Evolutionary conservation across 2,888 invertebrate species (phyloP).

Genomic region (Eupsilia transversa): DNA sequence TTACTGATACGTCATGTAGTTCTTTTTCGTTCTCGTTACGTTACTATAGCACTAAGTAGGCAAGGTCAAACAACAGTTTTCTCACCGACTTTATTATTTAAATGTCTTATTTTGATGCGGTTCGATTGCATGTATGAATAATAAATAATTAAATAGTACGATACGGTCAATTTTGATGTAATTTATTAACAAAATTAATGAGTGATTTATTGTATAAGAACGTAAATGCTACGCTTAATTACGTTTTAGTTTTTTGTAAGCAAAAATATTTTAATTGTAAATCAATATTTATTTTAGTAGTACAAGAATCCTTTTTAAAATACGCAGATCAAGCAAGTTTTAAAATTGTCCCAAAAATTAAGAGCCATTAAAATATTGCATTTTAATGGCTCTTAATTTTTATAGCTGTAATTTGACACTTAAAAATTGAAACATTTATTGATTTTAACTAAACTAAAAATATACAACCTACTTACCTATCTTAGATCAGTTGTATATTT

Average conservation of each 20-base stretch:
- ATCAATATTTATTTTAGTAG: constrained; percentile 10
- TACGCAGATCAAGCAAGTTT: constrained; percentile 16
- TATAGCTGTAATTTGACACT: constrained; percentile 47
- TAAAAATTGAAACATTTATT: constrained; percentile 42
- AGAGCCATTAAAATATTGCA: constrained; percentile 11
- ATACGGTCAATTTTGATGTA: constrained; percentile 28
- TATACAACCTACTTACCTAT: constrained; percentile 30
- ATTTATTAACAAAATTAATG: constrained; percentile 31
- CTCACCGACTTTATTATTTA: constrained; percentile 50
- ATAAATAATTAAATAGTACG: constrained; percentile 44
- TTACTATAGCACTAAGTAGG: constrained; percentile 43
- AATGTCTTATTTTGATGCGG: constrained; percentile 63
- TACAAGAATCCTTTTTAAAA: background rate
- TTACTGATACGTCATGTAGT: constrained; percentile 25
- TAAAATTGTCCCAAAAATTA: background rate
- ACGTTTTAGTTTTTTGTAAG: constrained; percentile 5
- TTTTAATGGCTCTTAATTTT: no score
- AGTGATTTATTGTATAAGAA: constrained; percentile 34
- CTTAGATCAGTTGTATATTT: constrained; percentile 13
- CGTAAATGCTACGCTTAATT: constrained; percentile 16
- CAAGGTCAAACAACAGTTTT: constrained; percentile 65
- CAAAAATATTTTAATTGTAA: background rate
- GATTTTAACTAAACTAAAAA: constrained; percentile 11
- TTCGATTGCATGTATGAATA: constrained; percentile 64
- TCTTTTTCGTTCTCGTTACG: constrained; percentile 6